Conservation (phyloP, 2,888 invertebrate species). For the Eupithecia abbreviata region DNA sequence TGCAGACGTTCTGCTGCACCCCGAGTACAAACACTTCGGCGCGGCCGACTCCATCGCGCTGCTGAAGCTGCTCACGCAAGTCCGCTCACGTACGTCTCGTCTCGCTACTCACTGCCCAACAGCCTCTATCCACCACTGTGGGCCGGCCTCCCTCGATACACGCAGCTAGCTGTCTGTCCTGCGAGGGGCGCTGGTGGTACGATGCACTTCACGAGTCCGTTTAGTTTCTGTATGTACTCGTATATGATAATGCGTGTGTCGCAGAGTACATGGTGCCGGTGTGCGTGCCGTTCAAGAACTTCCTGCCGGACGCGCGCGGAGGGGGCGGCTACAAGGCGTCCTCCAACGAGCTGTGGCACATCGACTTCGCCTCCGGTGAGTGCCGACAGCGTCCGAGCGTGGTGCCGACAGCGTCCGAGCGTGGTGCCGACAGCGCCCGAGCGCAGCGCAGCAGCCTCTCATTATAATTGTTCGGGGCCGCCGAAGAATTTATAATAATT, state of each 20-base stretch:
- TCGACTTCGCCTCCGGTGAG: constrained; percentile 67
- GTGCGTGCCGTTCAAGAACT: constrained; percentile 70
- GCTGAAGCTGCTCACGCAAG: constrained; percentile 62
- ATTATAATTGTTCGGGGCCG: too few relatives aligned
- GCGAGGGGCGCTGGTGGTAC: too few relatives aligned
- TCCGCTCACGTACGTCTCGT: constrained; percentile 65
- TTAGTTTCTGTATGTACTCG: not conserved
- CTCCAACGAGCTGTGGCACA: constrained; percentile 54
- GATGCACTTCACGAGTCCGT: not conserved
- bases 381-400: not conserved
- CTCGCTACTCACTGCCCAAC: not conserved
- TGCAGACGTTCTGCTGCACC: constrained; percentile 71
- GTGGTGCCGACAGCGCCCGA: too few relatives aligned
- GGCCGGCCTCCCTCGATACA: not conserved
- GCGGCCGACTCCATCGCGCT: constrained; percentile 66
- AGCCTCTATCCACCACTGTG: not conserved
- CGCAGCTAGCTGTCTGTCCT: too few relatives aligned
- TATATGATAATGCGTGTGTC: not conserved
- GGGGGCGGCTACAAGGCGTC: constrained; percentile 45
- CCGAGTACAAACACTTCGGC: constrained; percentile 73
- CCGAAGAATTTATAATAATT: too few relatives aligned
- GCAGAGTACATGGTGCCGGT: constrained; percentile 74
- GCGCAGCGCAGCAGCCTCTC: too few relatives aligned
- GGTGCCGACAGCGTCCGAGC: not conserved
- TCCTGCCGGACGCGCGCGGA: constrained; percentile 43